phyloP scores from a whole-genome alignment of 2,797 vertebrate genomes.

The Bufotes viridis region DNA sequence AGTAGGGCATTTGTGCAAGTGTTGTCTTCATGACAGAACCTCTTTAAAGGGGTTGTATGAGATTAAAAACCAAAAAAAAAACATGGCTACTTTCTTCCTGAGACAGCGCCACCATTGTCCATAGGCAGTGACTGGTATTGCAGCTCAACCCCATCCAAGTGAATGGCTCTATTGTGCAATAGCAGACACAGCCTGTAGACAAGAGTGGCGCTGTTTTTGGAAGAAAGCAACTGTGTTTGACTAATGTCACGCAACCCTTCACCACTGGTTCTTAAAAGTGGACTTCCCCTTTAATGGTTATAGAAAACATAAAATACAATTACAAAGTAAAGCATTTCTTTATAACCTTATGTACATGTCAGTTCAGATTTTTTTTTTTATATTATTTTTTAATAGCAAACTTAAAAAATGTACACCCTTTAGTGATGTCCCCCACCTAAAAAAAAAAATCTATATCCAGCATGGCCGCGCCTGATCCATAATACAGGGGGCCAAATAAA shows the following conservation, averaged over 20 bases:
- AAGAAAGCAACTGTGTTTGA: neutral
- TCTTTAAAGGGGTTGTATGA: neutral
- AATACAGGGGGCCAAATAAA: neutral
- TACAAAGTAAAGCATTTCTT: neutral
- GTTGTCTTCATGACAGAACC: too few species aligned
- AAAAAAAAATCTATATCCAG: neutral
- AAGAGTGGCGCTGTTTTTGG: neutral
- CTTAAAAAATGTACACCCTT: conserved; percentile 14
- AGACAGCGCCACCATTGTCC: neutral
- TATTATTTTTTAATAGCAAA: neutral
- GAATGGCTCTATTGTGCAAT: neutral
- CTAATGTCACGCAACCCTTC: neutral
- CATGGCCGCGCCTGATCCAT: neutral
- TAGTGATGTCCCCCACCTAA: neutral
- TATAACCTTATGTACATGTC: conserved; percentile 7
- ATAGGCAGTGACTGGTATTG: neutral
- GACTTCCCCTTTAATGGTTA: neutral
- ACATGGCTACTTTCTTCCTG: neutral
- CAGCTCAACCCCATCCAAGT: neutral
- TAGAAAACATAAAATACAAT: neutral
- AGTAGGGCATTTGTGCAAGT: too few species aligned
- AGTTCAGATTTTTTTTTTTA: neutral
- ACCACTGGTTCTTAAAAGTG: neutral
- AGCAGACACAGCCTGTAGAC: neutral
- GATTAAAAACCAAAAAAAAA: too few species aligned